phyloP scores from a whole-genome alignment of 2,888 invertebrate species.

The Podabrus alpinus region DNA sequence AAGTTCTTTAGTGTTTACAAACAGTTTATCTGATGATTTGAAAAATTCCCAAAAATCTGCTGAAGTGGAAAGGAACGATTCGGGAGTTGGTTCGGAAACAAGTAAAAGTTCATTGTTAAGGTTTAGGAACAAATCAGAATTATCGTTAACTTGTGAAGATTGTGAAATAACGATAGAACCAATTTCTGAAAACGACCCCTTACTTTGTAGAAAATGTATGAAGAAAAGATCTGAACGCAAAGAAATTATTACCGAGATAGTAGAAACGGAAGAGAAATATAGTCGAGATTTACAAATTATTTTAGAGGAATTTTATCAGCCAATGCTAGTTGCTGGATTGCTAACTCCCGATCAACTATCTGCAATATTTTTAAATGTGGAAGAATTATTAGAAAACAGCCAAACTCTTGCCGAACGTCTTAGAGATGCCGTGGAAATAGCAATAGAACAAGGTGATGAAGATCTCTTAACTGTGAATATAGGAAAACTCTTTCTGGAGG shows the following conservation, averaged over 20 bases:
- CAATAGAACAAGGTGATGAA: slow-evolving; percentile 78
- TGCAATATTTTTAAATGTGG: slow-evolving; percentile 91
- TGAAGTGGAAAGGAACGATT: slow-evolving; percentile 89
- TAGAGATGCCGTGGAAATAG: slow-evolving; percentile 83
- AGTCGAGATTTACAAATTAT: slow-evolving; percentile 91
- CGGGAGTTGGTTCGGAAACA: slow-evolving; percentile 90
- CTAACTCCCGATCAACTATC: slow-evolving; percentile 89
- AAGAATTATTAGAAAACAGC: slow-evolving; percentile 88
- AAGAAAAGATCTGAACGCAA: slow-evolving; percentile 88
- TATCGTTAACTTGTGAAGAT: slow-evolving; percentile 70
- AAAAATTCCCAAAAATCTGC: slow-evolving; percentile 64
- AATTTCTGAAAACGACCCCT: slow-evolving; percentile 74
- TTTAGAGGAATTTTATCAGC: slow-evolving; percentile 89
- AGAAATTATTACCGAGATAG: slow-evolving; percentile 92
- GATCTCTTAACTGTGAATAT: slow-evolving; percentile 88
- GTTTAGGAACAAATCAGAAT: slow-evolving; percentile 67
- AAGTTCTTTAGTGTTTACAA: slow-evolving; percentile 69
- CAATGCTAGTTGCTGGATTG: slow-evolving; percentile 90
- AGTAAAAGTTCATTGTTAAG: slow-evolving; percentile 83
- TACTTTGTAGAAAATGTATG: slow-evolving; percentile 85
- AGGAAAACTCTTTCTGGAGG: slow-evolving; percentile 87
- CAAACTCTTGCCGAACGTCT: slow-evolving; percentile 84
- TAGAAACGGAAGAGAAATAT: slow-evolving; percentile 95
- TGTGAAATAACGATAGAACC: slow-evolving; percentile 83
- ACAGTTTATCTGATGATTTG: slow-evolving; percentile 62